Evolutionary conservation across 2,888 invertebrate genomes (phyloP), one percentile per base, ranked within the genome.

Genomic region (Altica lythri): DNA sequence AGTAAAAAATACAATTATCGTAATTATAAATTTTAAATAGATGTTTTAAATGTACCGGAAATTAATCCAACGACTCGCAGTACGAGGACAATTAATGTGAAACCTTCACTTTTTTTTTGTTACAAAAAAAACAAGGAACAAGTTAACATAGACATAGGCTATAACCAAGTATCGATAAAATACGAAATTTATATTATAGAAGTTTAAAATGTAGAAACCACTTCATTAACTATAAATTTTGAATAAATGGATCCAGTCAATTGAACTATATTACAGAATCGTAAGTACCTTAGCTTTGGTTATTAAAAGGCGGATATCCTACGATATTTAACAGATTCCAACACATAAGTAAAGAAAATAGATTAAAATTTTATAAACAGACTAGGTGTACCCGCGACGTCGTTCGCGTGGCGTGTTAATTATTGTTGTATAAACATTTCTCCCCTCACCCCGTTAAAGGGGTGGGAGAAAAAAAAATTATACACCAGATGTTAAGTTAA

Each of bases 221-320:
- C 59, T 62, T 57, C 60, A 60, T 64, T 62, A 60, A 45, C 60
- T 32, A 64, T 64, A 64, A 62, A 64, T 62, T 62, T 54, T 34
- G 37, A 53, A 59, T 55, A 60, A 60, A 62, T 64, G 55, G 57
- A 54, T 52, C 48, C 51, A 48, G 54, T 44, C 51, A 55, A 57
- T 58, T 49, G 59, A 45, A 50, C 53, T 30, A 58, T 47, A 53
- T 47, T 43, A 55, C 34, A 29, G 42, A 47, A 34, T 25, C 18
- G 35, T 35, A 34, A 52, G 32, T n/a, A 8, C 32, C 30, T 22
- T 14, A 30, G 35, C 46, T 17, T 54, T 37, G 53, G 53, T 44
- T 54, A 37, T 17, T 13, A 27, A 17, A 27, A 22, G 27, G 43
- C 42, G 35, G 43, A 44, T 44, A 22, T 25, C n/a, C n/a, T n/a